These are phyloP conservation scores for Hirtodrosophila histrioides DNA, from an alignment of 2,888 invertebrate species.

Conservation along the genomic window DNA sequence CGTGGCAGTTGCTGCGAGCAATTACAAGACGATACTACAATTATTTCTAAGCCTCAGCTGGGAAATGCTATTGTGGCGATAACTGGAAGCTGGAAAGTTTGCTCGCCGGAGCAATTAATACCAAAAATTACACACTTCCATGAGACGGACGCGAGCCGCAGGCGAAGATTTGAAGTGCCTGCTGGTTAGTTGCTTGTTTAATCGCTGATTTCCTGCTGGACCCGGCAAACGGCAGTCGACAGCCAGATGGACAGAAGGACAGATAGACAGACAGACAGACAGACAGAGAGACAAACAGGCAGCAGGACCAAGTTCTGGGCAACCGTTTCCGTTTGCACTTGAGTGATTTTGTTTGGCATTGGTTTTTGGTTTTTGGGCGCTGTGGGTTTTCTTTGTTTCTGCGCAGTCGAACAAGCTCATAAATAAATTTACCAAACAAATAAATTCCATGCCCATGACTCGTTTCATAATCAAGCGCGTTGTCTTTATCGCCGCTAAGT, in stretches of 20 bases:
- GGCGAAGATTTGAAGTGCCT: constrained; percentile 55
- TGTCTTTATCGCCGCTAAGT: constrained; percentile 76
- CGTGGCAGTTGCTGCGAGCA: constrained; percentile 63
- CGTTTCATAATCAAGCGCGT: constrained; percentile 73
- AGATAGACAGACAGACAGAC: neutral
- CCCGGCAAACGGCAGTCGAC: constrained; percentile 20
- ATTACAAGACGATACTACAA: constrained; percentile 77
- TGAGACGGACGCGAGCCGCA: constrained; percentile 35
- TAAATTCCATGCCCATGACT: constrained; percentile 71
- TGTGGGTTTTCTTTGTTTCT: constrained; percentile 67
- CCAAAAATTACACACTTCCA: constrained; percentile 77
- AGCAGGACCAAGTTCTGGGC: constrained; percentile 67
- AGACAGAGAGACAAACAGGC: neutral
- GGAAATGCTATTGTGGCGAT: constrained; percentile 12
- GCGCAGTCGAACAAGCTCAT: constrained; percentile 75
- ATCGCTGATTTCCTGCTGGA: constrained; percentile 78
- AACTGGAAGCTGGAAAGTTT: constrained; percentile 71
- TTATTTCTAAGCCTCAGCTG: constrained; percentile 59
- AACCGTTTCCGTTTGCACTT: constrained; percentile 77
- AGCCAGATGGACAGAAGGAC: neutral
- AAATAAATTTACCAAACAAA: constrained; percentile 77
- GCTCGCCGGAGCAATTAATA: constrained; percentile 66
- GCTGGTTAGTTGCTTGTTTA: constrained; percentile 74
- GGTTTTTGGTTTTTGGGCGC: constrained; percentile 47
- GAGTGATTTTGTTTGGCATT: constrained; percentile 67